Base-by-base conservation (phyloP, 2,888 invertebrate genomes). In the Apodemia duryi region DNA sequence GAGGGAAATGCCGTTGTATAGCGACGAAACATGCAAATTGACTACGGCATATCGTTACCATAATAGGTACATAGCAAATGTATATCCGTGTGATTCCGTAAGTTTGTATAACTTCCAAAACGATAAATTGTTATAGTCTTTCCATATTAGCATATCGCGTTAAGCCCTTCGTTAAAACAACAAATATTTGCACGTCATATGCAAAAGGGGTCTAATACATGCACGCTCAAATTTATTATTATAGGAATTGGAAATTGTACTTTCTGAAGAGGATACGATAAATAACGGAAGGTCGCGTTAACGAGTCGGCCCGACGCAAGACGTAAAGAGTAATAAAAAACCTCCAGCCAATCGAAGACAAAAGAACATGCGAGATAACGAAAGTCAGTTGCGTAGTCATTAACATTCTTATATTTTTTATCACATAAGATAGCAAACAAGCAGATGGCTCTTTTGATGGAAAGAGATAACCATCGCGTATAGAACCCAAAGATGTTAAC, bases 271-370 rank as follows among this genome's bases (percentile, higher is more conserved):
- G 89, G 89, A 89, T 88, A 89, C 86, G 84, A 90, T 90, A 90
- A 89, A 90, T 88, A 87, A 87, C 77, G 81, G 76, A 87, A 89
- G 88, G 88, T 88, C 86, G 88, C 86, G 88, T 89, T 90, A 90
- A 90, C 89, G 87, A 89, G 88, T 82, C 81, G 81, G 77, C 79
- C 81, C 80, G 76, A 76, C 78, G 84, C 85, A 81, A 84, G 84
- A 83, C 78, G 81, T 79, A 80, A 77, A 84, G 86, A 86, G 88
- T 88, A 88, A 89, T 88, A 88, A 88, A 88, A 83, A 82, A 83
- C 70, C 71, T 72, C 76, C 84, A 77, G 82, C 83, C 79, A 75
- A 83, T 80, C 82, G 76, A 83, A 85, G 76, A 82, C 77, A 76
- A 79, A 81, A 79, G 79, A 81, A 83, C 80, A 71, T 69, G 72